Evolutionary conservation across 2,113 vertebrate species (phyloP), one percentile per base, ranked within the genome.

Genomic region (Lepidothrix coronata): DNA sequence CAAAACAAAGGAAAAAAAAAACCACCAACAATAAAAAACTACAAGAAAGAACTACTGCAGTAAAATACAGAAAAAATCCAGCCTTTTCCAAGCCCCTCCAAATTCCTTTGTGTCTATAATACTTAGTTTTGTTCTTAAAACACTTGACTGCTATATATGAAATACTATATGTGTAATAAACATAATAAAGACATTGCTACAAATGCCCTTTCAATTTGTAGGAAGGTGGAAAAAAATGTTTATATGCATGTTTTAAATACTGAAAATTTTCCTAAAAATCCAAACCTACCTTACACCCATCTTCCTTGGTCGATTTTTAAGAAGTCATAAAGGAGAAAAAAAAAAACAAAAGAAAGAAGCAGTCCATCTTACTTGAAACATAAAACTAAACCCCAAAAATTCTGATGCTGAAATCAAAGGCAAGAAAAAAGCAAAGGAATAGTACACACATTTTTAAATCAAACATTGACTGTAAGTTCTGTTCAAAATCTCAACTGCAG

Each of bases 401-500:
- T 77, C 67, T 84, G 24, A 79, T 94, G 94, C 65, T 93, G 83
- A 93, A 92, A 94, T 61, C 48, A 86, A 88, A 95, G 35, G 41
- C 35, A 85, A 74, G 41, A 72, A 91, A 96, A 95, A 85, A 48
- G 72, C 75, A 94, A 75, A 68, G 51, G 25, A 83, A 88, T 49
- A 95, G 82, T 11, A 88, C 73, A 81, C 43, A 59, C 33, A 57
- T 84, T 96, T 96, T 94, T 51, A 83, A 95, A 95, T 85, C 81
- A 93, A 89, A 85, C 22, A 30, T 70, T 75, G 30, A 35, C 88
- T 79, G 81, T 91, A 94, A 93, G 89, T 91, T 96, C 85, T 93
- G 27, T 74, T 95, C 49, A 97, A 97, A 97, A 96, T 63, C 81
- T 82, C 49, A 95, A 79, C 23, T 70, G 33, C 43, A 94, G 84